phyloP scores from a whole-genome alignment of 2,888 invertebrate species.

The Drosophila imparisetae region DNA sequence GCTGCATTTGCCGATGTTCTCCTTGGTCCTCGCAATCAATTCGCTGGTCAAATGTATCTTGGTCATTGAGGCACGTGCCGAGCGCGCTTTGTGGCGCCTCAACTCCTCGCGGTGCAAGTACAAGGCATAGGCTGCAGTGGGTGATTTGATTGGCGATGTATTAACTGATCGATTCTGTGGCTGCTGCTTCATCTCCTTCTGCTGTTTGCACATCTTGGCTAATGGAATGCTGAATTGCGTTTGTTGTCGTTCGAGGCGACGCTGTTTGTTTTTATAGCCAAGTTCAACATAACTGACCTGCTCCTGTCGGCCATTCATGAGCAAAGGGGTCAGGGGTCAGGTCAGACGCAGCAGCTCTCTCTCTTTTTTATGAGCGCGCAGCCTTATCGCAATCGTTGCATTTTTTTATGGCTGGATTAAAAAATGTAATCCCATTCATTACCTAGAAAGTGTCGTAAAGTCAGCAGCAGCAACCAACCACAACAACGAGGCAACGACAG shows the following conservation, averaged over 20 bases:
- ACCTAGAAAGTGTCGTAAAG: constrained; percentile 74
- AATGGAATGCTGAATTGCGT: constrained; percentile 31
- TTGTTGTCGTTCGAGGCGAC: constrained; percentile 41
- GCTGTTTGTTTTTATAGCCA: constrained; percentile 48
- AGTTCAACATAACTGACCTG: constrained; percentile 53
- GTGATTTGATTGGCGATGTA: constrained; percentile 28
- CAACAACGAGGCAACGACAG: not conserved
- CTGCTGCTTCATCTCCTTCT: constrained; percentile 11
- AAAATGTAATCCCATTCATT: constrained; percentile 74
- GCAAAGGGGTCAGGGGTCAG: not conserved
- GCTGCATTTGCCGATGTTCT: constrained; percentile 62
- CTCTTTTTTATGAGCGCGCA: constrained; percentile 42
- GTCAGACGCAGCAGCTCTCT: not conserved
- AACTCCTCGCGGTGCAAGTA: constrained; percentile 66
- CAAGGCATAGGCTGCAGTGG: constrained; percentile 66
- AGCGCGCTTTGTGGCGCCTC: constrained; percentile 46
- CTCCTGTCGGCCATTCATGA: constrained; percentile 63
- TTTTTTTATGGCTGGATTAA: constrained; percentile 75
- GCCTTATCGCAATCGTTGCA: constrained; percentile 14
- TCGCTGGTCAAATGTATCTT: constrained; percentile 68
- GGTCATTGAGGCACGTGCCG: constrained; percentile 45
- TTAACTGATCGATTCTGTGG: constrained; percentile 1
- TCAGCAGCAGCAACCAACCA: constrained; percentile 5
- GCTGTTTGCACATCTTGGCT: constrained; percentile 62
- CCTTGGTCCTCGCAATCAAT: constrained; percentile 62